Conservation (phyloP, 2,888 invertebrate genomes). For the Temnothorax rugatulus region DNA sequence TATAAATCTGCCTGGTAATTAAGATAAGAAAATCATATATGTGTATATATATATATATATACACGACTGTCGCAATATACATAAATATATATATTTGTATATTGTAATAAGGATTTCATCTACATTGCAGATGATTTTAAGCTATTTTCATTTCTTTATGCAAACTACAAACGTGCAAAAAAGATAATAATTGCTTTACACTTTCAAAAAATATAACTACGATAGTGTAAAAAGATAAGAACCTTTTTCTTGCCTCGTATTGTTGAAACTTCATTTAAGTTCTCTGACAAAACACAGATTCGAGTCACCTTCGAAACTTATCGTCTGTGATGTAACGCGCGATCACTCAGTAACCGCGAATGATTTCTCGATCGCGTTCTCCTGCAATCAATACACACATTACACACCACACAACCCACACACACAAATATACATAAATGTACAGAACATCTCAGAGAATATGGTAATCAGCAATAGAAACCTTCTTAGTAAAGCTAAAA, state of each 20-base stretch:
- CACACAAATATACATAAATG: constrained; percentile 41
- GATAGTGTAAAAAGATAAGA: background rate
- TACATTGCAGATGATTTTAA: background rate
- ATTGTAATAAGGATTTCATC: constrained; percentile 23
- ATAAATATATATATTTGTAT: background rate
- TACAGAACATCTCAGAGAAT: constrained; percentile 48
- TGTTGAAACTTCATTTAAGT: constrained; percentile 1
- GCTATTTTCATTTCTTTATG: constrained; percentile 18
- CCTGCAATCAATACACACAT: constrained; percentile 14
- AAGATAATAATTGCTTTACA: constrained; percentile 3
- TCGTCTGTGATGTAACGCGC: constrained; percentile 39
- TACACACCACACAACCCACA: constrained; percentile 9
- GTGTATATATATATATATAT: background rate
- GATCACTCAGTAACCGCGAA: constrained; percentile 20
- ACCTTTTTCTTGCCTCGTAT: background rate
- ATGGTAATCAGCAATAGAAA: constrained; percentile 40
- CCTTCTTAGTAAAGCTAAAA: background rate
- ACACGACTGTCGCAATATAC: background rate
- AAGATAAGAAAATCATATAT: constrained; percentile 17
- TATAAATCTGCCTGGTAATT: background rate
- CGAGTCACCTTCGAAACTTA: constrained; percentile 37
- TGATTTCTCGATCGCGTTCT: constrained; percentile 33
- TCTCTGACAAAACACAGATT: constrained; percentile 23
- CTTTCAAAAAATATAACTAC: constrained; percentile 2
- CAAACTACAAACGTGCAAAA: constrained; percentile 16